phyloP scores from a whole-genome alignment of 53 echinoderm and acorn worm species.

The Actinopyga echinites region DNA sequence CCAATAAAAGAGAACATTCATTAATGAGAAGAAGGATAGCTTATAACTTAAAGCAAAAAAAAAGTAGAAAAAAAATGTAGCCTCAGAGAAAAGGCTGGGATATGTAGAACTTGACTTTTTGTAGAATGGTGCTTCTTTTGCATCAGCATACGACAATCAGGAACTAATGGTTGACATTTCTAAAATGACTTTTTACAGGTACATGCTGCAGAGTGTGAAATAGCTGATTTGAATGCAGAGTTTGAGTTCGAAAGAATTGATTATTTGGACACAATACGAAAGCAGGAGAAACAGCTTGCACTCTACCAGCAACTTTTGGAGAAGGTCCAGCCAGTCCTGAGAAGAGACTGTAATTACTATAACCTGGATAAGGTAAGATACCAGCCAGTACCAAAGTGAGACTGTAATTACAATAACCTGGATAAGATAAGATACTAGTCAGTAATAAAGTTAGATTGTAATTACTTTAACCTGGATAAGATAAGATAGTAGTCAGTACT shows the following conservation, averaged over 20 bases:
- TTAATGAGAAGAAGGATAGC: too few species aligned
- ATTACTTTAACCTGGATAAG: not conserved
- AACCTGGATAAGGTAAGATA: constrained; percentile 76
- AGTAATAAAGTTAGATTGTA: not conserved
- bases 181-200: constrained; percentile 65
- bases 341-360: constrained; percentile 93
- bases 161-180: too few species aligned
- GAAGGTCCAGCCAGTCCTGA: constrained; percentile 83
- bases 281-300: constrained; percentile 96
- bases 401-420: constrained; percentile 78
- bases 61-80: too few species aligned
- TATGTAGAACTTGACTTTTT: too few species aligned
- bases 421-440: constrained; percentile 48
- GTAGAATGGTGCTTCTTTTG: too few species aligned
- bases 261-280: constrained; percentile 94
- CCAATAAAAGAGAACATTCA: too few species aligned
- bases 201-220: constrained; percentile 83
- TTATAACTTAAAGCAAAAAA: too few species aligned
- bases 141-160: too few species aligned
- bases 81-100: too few species aligned
- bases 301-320: constrained; percentile 93
- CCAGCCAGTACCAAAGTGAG: constrained; percentile 75
- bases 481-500: constrained; percentile 65
- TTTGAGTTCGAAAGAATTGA: constrained; percentile 99
- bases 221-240: constrained; percentile 90